Evolutionary conservation across 2,797 vertebrate species (phyloP).

Genomic region (Carcharodon carcharias): DNA sequence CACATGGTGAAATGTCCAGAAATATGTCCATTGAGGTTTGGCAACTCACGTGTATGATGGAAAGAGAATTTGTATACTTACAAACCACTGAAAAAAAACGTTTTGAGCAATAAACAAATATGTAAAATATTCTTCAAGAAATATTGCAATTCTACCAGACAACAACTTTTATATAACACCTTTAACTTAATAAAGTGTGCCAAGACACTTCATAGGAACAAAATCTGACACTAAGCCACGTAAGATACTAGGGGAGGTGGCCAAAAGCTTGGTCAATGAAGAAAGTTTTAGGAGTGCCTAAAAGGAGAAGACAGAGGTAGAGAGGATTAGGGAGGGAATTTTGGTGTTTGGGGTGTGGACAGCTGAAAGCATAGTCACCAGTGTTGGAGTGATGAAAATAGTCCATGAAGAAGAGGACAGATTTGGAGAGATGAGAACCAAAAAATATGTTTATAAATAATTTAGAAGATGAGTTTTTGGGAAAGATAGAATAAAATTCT

Average conservation of each 20-base stretch:
- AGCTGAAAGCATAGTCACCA: background rate
- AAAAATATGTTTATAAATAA: background rate
- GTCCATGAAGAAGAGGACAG: background rate
- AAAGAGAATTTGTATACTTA: too few relatives aligned
- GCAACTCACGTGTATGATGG: too few relatives aligned
- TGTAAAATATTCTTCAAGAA: background rate
- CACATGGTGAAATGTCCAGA: too few relatives aligned
- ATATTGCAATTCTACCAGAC: background rate
- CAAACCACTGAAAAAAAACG: background rate
- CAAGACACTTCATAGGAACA: background rate
- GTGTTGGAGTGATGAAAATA: background rate
- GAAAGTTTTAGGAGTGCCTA: background rate
- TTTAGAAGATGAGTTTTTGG: background rate
- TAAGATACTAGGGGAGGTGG: background rate
- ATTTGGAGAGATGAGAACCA: background rate
- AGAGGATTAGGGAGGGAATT: background rate
- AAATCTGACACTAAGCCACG: background rate
- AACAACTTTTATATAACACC: background rate
- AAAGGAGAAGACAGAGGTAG: background rate
- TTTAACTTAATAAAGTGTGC: background rate
- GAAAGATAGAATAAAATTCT: background rate
- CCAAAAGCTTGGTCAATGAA: background rate
- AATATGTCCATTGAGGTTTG: too few relatives aligned
- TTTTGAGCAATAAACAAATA: background rate
- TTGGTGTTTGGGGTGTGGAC: background rate